phyloP scores from a whole-genome alignment of 53 echinoderm and acorn worm genomes.

The Holothuria scabra region DNA sequence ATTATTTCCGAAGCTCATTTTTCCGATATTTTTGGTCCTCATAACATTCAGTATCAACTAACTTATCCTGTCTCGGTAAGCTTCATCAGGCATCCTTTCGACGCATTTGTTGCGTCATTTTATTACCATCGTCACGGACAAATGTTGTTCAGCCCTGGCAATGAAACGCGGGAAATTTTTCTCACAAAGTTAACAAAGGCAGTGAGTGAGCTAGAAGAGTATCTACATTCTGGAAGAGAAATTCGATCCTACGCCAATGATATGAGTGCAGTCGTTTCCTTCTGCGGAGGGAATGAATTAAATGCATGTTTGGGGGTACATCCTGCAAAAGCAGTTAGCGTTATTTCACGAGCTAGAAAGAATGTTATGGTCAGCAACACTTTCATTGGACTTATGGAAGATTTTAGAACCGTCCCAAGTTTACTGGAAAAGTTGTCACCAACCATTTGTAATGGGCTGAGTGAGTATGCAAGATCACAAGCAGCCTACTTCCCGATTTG shows the following conservation, averaged over 20 bases:
- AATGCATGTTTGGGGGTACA: constrained; percentile 23
- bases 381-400: constrained; percentile 18
- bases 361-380: not conserved
- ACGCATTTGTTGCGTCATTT: not conserved
- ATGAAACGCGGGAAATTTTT: not conserved
- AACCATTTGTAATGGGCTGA: not conserved
- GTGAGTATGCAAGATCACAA: not conserved
- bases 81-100: not conserved
- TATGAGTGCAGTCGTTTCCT: constrained; percentile 11
- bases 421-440: constrained; percentile 11
- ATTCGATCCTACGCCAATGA: constrained; percentile 19
- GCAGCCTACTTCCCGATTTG: not conserved
- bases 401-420: not conserved
- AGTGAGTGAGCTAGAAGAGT: not conserved
- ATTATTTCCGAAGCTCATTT: not conserved
- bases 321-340: not conserved
- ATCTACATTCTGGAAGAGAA: not conserved
- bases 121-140: constrained; percentile 4
- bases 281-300: constrained; percentile 10
- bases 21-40: not conserved
- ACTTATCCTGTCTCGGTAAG: not conserved
- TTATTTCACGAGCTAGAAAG: not conserved
- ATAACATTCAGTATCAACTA: not conserved
- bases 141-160: not conserved
- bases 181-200: not conserved